Percentiles rank a stretch among this genome's conserved stretches.
Conservation (phyloP, 2,113 vertebrate genomes). For the Vidua macroura region DNA sequence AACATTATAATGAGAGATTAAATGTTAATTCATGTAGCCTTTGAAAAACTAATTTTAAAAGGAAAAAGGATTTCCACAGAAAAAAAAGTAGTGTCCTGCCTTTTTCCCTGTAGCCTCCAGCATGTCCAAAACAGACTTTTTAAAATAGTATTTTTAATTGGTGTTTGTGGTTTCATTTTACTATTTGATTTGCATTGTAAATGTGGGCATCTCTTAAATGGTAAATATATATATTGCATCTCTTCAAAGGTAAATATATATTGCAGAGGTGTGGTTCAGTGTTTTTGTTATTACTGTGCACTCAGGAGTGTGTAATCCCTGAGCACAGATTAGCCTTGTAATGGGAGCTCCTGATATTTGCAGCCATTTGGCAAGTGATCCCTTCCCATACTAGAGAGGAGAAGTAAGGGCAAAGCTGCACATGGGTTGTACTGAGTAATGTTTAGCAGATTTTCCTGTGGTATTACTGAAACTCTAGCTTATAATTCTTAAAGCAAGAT, state of each 20-base stretch:
- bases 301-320: neutral
- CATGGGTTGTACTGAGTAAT: neutral
- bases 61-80: neutral
- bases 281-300: neutral
- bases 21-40: neutral
- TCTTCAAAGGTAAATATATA: neutral
- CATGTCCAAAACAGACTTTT: neutral
- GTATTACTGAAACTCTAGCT: neutral
- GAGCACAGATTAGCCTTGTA: neutral
- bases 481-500: neutral
- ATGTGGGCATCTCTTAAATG: neutral
- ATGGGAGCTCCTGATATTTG: neutral
- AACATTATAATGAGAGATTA: neutral
- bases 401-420: neutral
- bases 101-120: neutral
- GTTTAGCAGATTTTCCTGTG: neutral
- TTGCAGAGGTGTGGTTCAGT: neutral
- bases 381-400: neutral
- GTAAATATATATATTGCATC: neutral
- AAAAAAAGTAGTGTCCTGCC: neutral
- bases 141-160: neutral
- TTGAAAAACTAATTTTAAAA: conserved; percentile 30
- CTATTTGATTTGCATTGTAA: neutral
- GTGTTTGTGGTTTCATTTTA: neutral
- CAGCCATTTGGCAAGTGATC: neutral